Conservation (phyloP, 1,140 invertebrate genomes). For the Cydia splendana region DNA sequence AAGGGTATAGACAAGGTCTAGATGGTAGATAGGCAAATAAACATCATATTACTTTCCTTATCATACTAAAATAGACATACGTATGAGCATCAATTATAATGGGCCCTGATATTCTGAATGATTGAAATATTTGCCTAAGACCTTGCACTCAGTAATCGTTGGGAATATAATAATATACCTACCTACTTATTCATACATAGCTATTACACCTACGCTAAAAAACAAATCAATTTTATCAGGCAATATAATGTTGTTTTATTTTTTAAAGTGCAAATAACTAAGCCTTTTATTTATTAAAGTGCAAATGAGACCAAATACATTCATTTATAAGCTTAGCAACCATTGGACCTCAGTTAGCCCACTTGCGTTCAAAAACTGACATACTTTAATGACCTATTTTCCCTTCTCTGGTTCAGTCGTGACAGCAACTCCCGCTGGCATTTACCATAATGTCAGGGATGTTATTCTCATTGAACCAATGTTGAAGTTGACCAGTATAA, state of each 20-base stretch:
- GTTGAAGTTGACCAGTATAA: neutral
- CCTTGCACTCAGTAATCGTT: too few relatives aligned
- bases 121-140: too few relatives aligned
- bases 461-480: neutral
- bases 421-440: conserved; percentile 8
- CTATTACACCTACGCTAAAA: too few relatives aligned
- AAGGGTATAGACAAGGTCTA: too few relatives aligned
- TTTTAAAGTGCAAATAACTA: neutral
- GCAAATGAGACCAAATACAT: neutral
- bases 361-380: neutral
- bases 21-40: too few relatives aligned
- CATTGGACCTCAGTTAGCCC: neutral
- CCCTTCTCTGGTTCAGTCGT: neutral
- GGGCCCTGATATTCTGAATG: too few relatives aligned
- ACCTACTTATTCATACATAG: too few relatives aligned
- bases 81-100: too few relatives aligned
- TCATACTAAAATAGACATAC: too few relatives aligned
- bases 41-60: too few relatives aligned
- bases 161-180: too few relatives aligned
- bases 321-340: neutral
- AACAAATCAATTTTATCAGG: too few relatives aligned
- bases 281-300: neutral
- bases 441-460: conserved; percentile 14
- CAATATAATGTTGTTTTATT: neutral
- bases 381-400: conserved; percentile 16